phyloP scores from a whole-genome alignment of 2,797 vertebrate species.

The Uromys caudimaculatus region DNA sequence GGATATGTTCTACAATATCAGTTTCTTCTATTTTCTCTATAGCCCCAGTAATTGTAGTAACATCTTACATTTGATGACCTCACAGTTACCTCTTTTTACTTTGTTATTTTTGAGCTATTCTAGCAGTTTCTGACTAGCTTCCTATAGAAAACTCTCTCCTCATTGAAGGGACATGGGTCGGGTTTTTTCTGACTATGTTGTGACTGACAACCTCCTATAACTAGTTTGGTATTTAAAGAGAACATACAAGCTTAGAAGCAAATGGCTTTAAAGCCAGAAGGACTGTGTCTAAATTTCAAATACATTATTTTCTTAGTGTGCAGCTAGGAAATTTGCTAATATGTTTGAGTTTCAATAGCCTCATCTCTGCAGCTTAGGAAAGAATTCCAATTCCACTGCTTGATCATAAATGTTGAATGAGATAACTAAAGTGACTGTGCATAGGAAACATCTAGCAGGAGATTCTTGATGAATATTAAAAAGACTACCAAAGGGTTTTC shows the following conservation, averaged over 20 bases:
- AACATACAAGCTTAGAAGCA: slow-evolving; percentile 32
- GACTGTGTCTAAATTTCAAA: slow-evolving; percentile 40
- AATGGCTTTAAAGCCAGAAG: slow-evolving; percentile 53
- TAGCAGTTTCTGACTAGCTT: slow-evolving; percentile 14
- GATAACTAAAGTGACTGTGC: slow-evolving; percentile 21
- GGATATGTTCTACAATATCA: not conserved
- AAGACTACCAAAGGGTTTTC: slow-evolving; percentile 21
- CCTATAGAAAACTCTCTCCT: not conserved
- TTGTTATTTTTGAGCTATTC: slow-evolving; percentile 36
- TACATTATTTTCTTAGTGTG: slow-evolving; percentile 4
- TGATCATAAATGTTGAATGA: slow-evolving; percentile 71
- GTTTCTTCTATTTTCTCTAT: not conserved
- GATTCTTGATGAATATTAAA: slow-evolving; percentile 33
- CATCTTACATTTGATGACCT: slow-evolving; percentile 25
- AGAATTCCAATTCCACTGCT: slow-evolving; percentile 41
- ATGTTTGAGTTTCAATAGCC: not conserved
- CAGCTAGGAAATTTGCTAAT: slow-evolving; percentile 4
- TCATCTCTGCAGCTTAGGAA: slow-evolving; percentile 56
- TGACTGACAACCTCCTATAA: slow-evolving; percentile 4
- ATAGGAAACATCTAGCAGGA: slow-evolving; percentile 50
- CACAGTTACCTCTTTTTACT: not conserved
- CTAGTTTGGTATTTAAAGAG: slow-evolving; percentile 27
- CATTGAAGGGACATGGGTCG: not conserved
- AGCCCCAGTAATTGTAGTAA: not conserved
- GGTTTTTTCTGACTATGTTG: slow-evolving; percentile 38